Conservation (phyloP, 2,888 invertebrate species). For the Drosophila ezoana region DNA sequence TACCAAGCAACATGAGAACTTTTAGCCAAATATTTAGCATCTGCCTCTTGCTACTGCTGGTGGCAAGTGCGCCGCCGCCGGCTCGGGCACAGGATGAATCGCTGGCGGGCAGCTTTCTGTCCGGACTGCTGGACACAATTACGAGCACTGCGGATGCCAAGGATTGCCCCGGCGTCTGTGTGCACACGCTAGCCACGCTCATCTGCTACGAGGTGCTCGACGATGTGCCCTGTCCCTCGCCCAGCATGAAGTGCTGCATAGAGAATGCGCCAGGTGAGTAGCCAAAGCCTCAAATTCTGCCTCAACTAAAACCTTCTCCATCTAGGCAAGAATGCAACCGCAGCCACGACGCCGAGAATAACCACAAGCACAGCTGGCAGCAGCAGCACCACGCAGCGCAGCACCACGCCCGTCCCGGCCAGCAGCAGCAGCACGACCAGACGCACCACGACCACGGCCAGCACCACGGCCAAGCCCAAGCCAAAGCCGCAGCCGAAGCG, state of each 20-base stretch:
- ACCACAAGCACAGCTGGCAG: slow-evolving; percentile 38
- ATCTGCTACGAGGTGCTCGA: slow-evolving; percentile 94
- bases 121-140: slow-evolving; percentile 93
- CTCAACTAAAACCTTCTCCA: neutral
- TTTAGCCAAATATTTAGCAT: slow-evolving; percentile 28
- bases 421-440: slow-evolving; percentile 78
- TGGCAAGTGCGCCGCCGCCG: slow-evolving; percentile 28
- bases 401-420: slow-evolving; percentile 64
- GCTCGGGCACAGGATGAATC: slow-evolving; percentile 88
- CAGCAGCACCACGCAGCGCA: slow-evolving; percentile 59
- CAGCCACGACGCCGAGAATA: slow-evolving; percentile 53
- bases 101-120: slow-evolving; percentile 92
- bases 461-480: slow-evolving; percentile 69
- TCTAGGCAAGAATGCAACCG: slow-evolving; percentile 84
- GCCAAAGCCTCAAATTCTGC: too few relatives aligned
- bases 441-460: slow-evolving; percentile 71
- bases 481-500: slow-evolving; percentile 74
- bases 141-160: slow-evolving; percentile 93
- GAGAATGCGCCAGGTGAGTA: slow-evolving; percentile 88
- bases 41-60: slow-evolving; percentile 40
- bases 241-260: slow-evolving; percentile 93
- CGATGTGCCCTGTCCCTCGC: slow-evolving; percentile 91
- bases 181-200: slow-evolving; percentile 93
- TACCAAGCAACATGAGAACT: slow-evolving; percentile 13
- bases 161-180: slow-evolving; percentile 95